Base-by-base conservation (phyloP, 2,113 vertebrate genomes). In the Strix uralensis region DNA sequence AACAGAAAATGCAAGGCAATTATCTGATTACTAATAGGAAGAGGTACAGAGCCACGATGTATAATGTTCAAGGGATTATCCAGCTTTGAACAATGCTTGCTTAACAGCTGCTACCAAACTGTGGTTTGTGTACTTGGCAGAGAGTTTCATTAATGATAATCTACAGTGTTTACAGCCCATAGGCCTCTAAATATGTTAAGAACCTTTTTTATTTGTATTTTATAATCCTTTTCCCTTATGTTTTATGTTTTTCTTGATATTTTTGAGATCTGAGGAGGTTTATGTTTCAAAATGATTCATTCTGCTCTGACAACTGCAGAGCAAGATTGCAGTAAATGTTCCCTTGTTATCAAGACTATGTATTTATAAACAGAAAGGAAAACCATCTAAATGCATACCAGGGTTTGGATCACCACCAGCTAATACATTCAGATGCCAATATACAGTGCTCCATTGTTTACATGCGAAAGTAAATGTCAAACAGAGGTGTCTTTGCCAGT, bases 231-330 rank as follows among this genome's bases (percentile, higher is more conserved):
- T 97, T 61, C 95, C 90, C 91, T 88, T 92, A 94, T 84, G 92
- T 90, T 96, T 97, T 97, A 94, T 97, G 96, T 90, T 97, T 97
- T 96, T 91, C 94, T 92, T 97, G 94, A 97, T 96, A 95, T 98
- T 97, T 97, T 96, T 97, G 95, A 95, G 91, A 96, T 97, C 84
- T 94, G 92, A 97, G 94, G 84, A 97, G 96, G 96, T 97, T 97
- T 97, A 95, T 95, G 86, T 97, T 97, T 98, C 96, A 97, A 94
- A 97, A 97, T 98, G 94, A 98, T 98, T 98, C 96, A 97, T 97
- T 97, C 78, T 94, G 58, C 91, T 97, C 93, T 96, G 96, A 96
- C 97, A 97, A 97, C 91, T 94, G 90, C 88, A 58, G 93, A 96
- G 95, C 77, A 97, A 97, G 90, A 96, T 75, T 97, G 92, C 94